These are phyloP conservation scores for Myrmecobius fasciatus DNA, from an alignment of 2,113 vertebrate genomes.

Conservation along the genomic window DNA sequence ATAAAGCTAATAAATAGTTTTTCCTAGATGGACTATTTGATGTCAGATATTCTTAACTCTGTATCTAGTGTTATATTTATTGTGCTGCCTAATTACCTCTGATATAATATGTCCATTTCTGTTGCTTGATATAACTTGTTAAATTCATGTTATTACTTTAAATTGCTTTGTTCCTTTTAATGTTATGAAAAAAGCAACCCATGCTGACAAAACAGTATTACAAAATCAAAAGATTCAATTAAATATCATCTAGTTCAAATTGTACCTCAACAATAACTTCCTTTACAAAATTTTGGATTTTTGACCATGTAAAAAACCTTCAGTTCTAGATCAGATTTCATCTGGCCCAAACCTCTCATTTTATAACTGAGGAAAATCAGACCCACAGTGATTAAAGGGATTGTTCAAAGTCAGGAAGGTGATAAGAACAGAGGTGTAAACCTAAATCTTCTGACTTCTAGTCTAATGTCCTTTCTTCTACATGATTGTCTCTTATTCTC, in stretches of 20 bases:
- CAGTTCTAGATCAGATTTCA: too few species aligned
- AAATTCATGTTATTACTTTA: constrained; percentile 13
- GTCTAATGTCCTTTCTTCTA: not conserved
- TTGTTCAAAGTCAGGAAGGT: not conserved
- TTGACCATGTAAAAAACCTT: not conserved
- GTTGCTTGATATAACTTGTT: constrained; percentile 7
- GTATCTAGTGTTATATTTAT: not conserved
- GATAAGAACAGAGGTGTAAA: not conserved
- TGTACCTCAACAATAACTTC: not conserved
- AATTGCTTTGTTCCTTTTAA: constrained; percentile 13
- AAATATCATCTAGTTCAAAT: not conserved
- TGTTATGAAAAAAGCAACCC: not conserved
- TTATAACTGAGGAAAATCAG: not conserved
- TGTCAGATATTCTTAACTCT: not conserved
- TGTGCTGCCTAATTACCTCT: not conserved
- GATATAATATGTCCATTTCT: not conserved
- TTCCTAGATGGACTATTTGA: not conserved
- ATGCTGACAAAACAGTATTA: not conserved
- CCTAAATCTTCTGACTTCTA: not conserved
- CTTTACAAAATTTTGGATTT: not conserved
- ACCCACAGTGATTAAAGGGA: not conserved
- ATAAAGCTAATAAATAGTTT: not conserved
- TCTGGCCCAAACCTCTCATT: not conserved
- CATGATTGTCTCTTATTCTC: constrained; percentile 26
- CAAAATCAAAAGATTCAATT: not conserved